phyloP scores from a whole-genome alignment of 1,140 invertebrate species.

The Temnothorax nylanderi region DNA sequence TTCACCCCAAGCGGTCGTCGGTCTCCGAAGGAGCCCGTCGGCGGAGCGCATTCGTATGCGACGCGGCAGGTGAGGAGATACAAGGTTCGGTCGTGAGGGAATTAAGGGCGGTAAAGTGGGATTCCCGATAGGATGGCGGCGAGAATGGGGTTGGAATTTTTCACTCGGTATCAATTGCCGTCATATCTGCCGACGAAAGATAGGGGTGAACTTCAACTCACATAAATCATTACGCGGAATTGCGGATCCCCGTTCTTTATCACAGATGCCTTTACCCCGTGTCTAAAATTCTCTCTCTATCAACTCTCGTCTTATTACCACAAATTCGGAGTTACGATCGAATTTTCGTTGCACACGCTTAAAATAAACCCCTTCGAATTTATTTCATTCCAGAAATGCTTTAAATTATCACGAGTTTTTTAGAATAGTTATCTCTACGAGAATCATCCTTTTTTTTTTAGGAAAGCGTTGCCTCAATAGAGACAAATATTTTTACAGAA shows the following conservation, averaged over 20 bases:
- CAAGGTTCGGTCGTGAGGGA: slow-evolving; percentile 28
- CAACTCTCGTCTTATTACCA: too few species aligned
- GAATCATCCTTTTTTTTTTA: background rate
- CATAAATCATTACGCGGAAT: background rate
- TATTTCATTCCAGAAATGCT: background rate
- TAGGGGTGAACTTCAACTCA: background rate
- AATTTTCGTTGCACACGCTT: background rate
- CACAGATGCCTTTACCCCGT: background rate
- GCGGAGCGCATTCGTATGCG: slow-evolving; percentile 62
- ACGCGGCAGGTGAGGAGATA: slow-evolving; percentile 44
- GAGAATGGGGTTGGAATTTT: slow-evolving; percentile 41
- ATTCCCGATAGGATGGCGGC: background rate
- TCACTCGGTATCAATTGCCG: slow-evolving; percentile 46
- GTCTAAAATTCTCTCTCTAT: background rate
- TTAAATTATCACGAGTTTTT: background rate
- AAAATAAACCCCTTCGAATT: background rate
- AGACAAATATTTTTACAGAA: background rate
- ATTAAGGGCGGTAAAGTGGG: slow-evolving; percentile 35
- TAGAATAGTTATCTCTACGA: background rate
- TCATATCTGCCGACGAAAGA: slow-evolving; percentile 5
- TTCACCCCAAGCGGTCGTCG: background rate
- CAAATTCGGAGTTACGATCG: background rate
- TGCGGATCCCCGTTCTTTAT: background rate
- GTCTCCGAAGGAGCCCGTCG: background rate
- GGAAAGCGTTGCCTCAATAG: background rate